Base-by-base conservation (phyloP, 2,888 invertebrate species). In the Koerneria pararmatus region DNA sequence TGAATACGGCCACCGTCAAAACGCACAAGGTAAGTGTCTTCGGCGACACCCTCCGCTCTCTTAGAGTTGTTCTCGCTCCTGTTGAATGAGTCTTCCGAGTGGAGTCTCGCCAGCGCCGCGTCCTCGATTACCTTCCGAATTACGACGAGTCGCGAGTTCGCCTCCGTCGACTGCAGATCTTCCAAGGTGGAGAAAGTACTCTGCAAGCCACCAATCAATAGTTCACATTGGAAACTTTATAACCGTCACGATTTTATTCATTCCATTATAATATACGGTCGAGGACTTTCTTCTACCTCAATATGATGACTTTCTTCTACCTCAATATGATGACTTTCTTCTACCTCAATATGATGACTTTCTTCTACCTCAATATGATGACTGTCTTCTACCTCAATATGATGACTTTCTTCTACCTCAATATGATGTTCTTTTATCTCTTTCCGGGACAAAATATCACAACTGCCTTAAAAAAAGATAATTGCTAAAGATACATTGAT, bases 401-500 rank as follows among this genome's bases (percentile, higher is more conserved):
- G n/a, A 15, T 15, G 31, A 57, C 6, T 11, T 57, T 27, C 27
- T 57, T 57, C n/a, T 15, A 5, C 1, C 32, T 57, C 57, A 31
- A 22, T 31, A 57, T 19, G 46, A 15, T 46, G 27, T 53, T 53
- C 27, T 27, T 11, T 53, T 1, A 11, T 53, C 27, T 53, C 15
- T 24, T 22, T 22, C n/a, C n/a, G 53, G 19, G 24, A n/a, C 8
- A 53, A 53, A 53, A n/a, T 24, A 53, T 8, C 53, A n/a, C n/a
- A n/a, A n/a, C n/a, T n/a, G n/a, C n/a, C n/a, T n/a, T n/a, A n/a
- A n/a, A n/a, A n/a, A n/a, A n/a, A n/a, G 63, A 65, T 51, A 48
- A 15, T n/a, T 31, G 27, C 19, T 1, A 0, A 15, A 34, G 31
- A 29, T n/a, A 66, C 58, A 31, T 76, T 70, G 29, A 37, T 62